These are phyloP conservation scores for Ephydatia muelleri DNA, from an alignment of 37 sponge, comb jelly and placozoan species.

Conservation along the genomic window DNA sequence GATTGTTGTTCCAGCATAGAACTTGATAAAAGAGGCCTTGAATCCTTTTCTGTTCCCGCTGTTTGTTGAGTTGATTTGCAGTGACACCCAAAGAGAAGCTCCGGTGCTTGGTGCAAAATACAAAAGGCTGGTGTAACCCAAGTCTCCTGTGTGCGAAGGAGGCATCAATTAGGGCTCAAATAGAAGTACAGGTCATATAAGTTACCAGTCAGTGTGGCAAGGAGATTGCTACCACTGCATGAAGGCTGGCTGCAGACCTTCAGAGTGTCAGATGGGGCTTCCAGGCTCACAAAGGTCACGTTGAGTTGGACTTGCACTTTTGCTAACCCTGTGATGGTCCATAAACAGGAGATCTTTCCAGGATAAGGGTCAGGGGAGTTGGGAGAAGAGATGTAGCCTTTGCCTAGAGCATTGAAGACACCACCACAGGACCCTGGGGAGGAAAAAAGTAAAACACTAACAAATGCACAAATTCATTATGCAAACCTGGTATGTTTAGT, in stretches of 20 bases:
- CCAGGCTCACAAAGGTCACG: slow-evolving; percentile 14
- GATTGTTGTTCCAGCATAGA: slow-evolving; percentile 31
- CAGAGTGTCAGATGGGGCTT: slow-evolving; percentile 29
- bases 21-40: slow-evolving; percentile 46
- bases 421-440: slow-evolving; percentile 54
- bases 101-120: background rate
- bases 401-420: background rate
- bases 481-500: slow-evolving; percentile 29
- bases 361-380: slow-evolving; percentile 41
- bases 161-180: background rate
- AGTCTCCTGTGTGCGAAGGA: background rate
- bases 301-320: slow-evolving; percentile 9
- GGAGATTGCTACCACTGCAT: background rate
- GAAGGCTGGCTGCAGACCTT: slow-evolving; percentile 33
- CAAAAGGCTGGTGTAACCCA: background rate
- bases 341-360: slow-evolving; percentile 35
- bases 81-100: slow-evolving; percentile 3
- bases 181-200: background rate
- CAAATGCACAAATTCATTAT: background rate
- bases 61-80: slow-evolving; percentile 13
- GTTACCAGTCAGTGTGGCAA: slow-evolving; percentile 28
- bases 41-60: slow-evolving; percentile 8
- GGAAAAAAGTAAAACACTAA: background rate
- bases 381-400: slow-evolving; percentile 25
- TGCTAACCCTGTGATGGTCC: slow-evolving; percentile 19